Base-by-base conservation (phyloP, 2,113 vertebrate genomes). In the Serinus canaria region DNA sequence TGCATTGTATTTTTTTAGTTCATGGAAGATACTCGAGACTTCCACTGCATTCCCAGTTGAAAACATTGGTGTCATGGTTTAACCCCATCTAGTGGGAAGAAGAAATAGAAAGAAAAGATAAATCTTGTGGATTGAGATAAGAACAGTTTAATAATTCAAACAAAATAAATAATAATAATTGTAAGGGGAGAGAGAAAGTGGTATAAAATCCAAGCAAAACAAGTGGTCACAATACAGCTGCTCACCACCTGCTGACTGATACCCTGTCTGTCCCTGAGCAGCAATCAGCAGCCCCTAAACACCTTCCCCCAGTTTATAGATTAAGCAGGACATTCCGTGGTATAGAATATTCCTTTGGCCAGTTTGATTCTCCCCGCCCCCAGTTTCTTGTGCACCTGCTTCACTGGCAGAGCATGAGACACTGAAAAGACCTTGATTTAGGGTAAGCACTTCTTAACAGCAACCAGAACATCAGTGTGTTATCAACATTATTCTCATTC, bases 241-340 rank as follows among this genome's bases (percentile, higher is more conserved):
- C 41, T 63, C 53, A 33, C 49, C 49, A 69, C 30, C 30, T 53
- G 41, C 62, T 62, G 9, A 18, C 30, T 7, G 24, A 53, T 68
- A 47, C 9, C 16, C 79, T 35, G 30, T 35, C 30, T 30, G 15
- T 62, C 25, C 24, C 35, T 0, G 0, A 33, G 56, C 47, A 75
- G 47, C 7, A 2, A 47, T 46, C 69, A 22, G 30, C 46, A 83
- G 41, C 18, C 41, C 35, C 31, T 52, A 37, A 52, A 12, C 31
- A 76, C 16, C 25, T 43, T n/a, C 35, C 14, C 53, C 8, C 17
- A 16, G 3, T 69, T 69, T 77, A 28, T 77, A 49, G 25, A 33
- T 25, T 55, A 22, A 47, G 15, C 18, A 76, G 27, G 25, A 47
- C 41, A 46, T 47, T 69, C 41, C 43, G 4, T 55, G 15, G 21